These are phyloP conservation scores for Dinoponera quadriceps DNA, from an alignment of 1,140 invertebrate genomes.

Conservation along the genomic window DNA sequence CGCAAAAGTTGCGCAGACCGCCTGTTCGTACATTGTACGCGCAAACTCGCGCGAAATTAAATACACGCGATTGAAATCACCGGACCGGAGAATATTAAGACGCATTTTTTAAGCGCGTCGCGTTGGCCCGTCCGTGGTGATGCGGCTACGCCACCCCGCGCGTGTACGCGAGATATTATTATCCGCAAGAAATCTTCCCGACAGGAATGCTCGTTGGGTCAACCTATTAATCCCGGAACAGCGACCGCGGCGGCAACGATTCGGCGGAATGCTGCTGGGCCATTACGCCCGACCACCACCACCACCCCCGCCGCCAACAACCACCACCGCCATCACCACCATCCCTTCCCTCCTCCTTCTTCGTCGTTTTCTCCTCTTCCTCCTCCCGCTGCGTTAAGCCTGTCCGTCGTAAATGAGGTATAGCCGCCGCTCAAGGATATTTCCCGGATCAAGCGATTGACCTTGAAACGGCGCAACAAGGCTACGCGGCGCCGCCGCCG, in stretches of 20 bases:
- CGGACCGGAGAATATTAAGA: conserved; percentile 29
- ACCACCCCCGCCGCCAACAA: not conserved
- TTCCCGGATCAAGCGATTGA: conserved; percentile 57
- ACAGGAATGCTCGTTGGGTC: conserved; percentile 40
- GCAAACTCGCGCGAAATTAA: conserved; percentile 2
- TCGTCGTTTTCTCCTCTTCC: conserved; percentile 1
- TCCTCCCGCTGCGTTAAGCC: conserved; percentile 7
- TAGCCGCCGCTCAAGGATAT: conserved; percentile 44
- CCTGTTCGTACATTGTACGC: conserved; percentile 3
- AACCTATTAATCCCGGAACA: conserved; percentile 56
- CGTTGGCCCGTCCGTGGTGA: not conserved
- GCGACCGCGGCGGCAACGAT: conserved; percentile 44
- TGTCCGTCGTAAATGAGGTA: conserved; percentile 54
- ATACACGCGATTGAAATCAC: conserved; percentile 29
- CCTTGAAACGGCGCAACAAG: conserved; percentile 53
- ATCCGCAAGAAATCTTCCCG: conserved; percentile 39
- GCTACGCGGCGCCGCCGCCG: conserved; percentile 2
- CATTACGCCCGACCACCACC: conserved; percentile 24
- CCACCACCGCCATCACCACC: too few relatives aligned
- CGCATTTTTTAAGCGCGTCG: conserved; percentile 10
- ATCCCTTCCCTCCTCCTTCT: not conserved
- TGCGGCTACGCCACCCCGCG: not conserved
- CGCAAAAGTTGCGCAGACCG: not conserved
- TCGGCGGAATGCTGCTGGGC: conserved; percentile 46
- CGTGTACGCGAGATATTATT: conserved; percentile 36